Conservation (phyloP, 1,140 invertebrate genomes). For the Pygmarrhopalites habei region DNA sequence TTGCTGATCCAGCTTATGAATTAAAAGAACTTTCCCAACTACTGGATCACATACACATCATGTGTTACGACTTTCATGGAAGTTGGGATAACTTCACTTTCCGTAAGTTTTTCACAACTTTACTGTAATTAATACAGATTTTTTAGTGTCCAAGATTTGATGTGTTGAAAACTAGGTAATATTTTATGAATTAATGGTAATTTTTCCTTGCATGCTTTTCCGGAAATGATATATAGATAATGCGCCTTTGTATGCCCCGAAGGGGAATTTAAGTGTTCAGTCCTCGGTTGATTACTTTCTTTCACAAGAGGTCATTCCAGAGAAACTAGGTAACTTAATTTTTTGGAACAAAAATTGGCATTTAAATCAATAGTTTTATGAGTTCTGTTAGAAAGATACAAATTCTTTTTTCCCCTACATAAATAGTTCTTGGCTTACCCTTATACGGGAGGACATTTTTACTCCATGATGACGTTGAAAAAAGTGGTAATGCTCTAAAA, state of each 20-base stretch:
- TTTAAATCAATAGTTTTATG: too few relatives aligned
- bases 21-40: conserved; percentile 60
- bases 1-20: conserved; percentile 67
- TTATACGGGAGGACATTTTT: conserved; percentile 76
- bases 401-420: too few relatives aligned
- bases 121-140: too few relatives aligned
- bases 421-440: conserved; percentile 63
- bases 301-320: conserved; percentile 54
- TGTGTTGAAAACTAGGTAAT: too few relatives aligned
- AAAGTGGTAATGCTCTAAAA: conserved; percentile 45
- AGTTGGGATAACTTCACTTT: conserved; percentile 68
- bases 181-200: too few relatives aligned
- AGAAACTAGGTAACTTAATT: too few relatives aligned
- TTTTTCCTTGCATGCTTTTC: too few relatives aligned
- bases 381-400: too few relatives aligned
- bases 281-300: conserved; percentile 41
- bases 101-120: too few relatives aligned
- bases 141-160: too few relatives aligned
- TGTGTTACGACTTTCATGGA: conserved; percentile 86
- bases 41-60: conserved; percentile 76
- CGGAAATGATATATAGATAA: too few relatives aligned
- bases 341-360: too few relatives aligned
- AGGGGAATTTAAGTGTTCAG: conserved; percentile 12
- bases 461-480: conserved; percentile 44
- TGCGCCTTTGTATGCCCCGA: conserved; percentile 43